Percentiles rank a stretch among this genome's conserved stretches.
phyloP scores from a whole-genome alignment of 2,888 invertebrate species.

The Luperina testacea region DNA sequence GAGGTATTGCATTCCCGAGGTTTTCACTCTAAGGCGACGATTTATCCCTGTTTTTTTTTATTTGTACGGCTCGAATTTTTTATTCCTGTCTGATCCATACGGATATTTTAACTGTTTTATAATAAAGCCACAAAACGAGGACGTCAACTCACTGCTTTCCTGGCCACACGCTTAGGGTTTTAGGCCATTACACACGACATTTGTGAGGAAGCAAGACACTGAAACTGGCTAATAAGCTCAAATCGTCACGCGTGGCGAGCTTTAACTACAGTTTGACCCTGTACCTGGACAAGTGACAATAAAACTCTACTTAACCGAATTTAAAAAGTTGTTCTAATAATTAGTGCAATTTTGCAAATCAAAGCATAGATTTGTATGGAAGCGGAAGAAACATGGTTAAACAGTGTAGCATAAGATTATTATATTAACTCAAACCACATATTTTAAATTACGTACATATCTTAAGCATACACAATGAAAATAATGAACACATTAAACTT shows the following conservation, averaged over 20 bases:
- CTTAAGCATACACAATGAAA: too few relatives aligned
- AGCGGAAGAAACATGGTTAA: neutral
- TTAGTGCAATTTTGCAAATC: neutral
- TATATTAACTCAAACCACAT: too few relatives aligned
- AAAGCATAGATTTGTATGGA: neutral
- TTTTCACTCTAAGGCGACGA: too few relatives aligned
- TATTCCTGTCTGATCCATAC: too few relatives aligned
- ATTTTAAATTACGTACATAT: too few relatives aligned
- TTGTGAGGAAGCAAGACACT: slow-evolving; percentile 66
- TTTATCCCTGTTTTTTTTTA: neutral
- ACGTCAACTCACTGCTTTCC: neutral
- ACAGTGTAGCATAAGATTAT: too few relatives aligned
- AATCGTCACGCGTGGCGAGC: slow-evolving; percentile 61
- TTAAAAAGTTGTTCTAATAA: slow-evolving; percentile 10
- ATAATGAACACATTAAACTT: too few relatives aligned
- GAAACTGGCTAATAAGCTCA: slow-evolving; percentile 63
- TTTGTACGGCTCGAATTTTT: neutral
- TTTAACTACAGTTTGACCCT: slow-evolving; percentile 54
- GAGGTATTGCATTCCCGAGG: too few relatives aligned
- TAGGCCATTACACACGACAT: slow-evolving; percentile 67
- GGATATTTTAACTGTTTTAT: neutral
- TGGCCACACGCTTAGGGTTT: slow-evolving; percentile 60
- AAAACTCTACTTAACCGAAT: neutral
- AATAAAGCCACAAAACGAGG: neutral
- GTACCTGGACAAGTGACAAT: slow-evolving; percentile 37